A percentile compares a stretch with the other conserved stretches of the same genome.
phyloP scores from a whole-genome alignment of 2,797 vertebrate species.

The Chiloscyllium punctatum region DNA sequence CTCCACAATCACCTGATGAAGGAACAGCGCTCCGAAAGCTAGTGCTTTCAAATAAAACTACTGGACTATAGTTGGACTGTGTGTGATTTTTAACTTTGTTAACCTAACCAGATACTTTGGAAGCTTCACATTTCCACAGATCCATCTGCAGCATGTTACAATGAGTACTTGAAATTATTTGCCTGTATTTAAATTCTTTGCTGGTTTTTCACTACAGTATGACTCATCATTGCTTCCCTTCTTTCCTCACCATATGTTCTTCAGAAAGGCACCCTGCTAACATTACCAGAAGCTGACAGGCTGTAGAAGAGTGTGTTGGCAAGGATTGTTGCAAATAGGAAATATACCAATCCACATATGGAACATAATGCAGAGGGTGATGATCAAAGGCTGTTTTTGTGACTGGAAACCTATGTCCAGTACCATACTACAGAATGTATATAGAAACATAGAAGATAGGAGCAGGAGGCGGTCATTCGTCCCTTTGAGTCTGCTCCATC shows the following conservation, averaged over 20 bases:
- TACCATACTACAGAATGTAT: too few species aligned
- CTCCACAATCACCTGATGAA: too few species aligned
- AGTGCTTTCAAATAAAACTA: too few species aligned
- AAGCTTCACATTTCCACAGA: not conserved
- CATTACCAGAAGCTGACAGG: conserved; percentile 22
- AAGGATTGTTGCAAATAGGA: not conserved
- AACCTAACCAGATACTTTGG: not conserved
- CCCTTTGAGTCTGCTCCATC: too few species aligned
- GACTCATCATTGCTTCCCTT: not conserved
- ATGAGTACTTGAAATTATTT: not conserved
- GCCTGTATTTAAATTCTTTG: not conserved
- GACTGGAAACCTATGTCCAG: too few species aligned
- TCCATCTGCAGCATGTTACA: not conserved
- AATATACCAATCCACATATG: not conserved
- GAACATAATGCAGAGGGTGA: not conserved
- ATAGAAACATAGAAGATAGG: too few species aligned
- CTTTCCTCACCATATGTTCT: conserved; percentile 35
- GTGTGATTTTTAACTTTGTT: not conserved
- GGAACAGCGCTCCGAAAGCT: too few species aligned
- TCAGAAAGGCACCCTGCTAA: not conserved
- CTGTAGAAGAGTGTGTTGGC: conserved; percentile 17
- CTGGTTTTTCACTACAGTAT: not conserved
- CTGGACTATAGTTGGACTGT: too few species aligned
- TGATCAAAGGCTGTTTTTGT: too few species aligned
- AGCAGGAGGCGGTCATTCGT: too few species aligned